Base-by-base conservation (phyloP, 2,888 invertebrate species). In the Tenthredo livida region DNA sequence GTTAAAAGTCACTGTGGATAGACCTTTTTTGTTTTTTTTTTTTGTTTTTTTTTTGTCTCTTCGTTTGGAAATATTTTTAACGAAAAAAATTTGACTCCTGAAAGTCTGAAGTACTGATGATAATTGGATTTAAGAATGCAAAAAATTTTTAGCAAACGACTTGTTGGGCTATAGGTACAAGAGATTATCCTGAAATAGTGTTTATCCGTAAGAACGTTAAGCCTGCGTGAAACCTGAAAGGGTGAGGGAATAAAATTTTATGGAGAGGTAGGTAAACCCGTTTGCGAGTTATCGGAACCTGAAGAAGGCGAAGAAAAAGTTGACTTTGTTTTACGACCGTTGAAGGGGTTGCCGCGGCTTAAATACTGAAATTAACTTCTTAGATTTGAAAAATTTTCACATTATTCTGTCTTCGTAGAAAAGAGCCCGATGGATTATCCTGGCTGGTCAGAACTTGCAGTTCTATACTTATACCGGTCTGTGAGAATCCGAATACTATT, bases 211-310 rank as follows among this genome's bases (percentile, higher is more conserved):
- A 80, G 80, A 29, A 80, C 17, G 61, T 61, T 80, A 40, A 80
- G 58, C 37, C 61, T 25, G 61, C 17, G n/a, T 54, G 15, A 12
- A 50, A 77, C 54, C 54, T 50, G 77, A 54, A 61, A 80, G 58
- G 80, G 80, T 80, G 58, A 58, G 21, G 61, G 80, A 58, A 80
- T 80, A 80, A 80, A 80, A 58, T 21, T 80, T 80, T 80, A 80
- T 80, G 58, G 80, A 80, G 50, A 80, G 67, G 61, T 80, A 77
- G 67, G 61, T 80, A 77, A 77, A 77, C 80, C 80, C 61, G 80
- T 77, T 77, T 77, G 33, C 77, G 29, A 50, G 77, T 77, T 77
- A 77, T 77, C 77, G 77, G 50, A 37, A n/a, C n/a, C 50, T 50
- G 33, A 17, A 9, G 33, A 54, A 58, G 70, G 29, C 47, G 37